Evolutionary conservation across 30 jellyfish, hydroid and myxozoan species (phyloP).

Genomic region (Pelagia noctiluca): DNA sequence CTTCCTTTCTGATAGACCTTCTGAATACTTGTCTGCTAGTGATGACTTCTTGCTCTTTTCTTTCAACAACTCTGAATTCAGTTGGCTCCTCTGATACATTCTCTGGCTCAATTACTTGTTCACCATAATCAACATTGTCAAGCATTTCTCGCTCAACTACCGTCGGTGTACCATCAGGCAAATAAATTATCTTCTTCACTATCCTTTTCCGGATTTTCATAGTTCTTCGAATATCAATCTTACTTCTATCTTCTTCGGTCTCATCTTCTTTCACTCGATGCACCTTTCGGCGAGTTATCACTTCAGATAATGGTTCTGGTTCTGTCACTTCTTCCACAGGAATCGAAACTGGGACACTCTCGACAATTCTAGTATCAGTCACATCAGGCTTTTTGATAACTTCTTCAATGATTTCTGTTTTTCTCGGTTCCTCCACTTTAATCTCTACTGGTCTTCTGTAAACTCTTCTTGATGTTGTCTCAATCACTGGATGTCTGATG

Average conservation of each 20-base stretch:
- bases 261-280: slow-evolving; percentile 40
- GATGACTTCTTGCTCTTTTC: slow-evolving; percentile 28
- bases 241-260: not conserved
- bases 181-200: slow-evolving; percentile 38
- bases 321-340: not conserved
- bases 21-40: slow-evolving; percentile 26
- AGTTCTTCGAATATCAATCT: slow-evolving; percentile 15
- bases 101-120: too few species aligned
- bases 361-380: slow-evolving; percentile 2
- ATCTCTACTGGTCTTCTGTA: not conserved
- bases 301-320: slow-evolving; percentile 1
- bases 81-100: not conserved
- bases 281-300: slow-evolving; percentile 49
- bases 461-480: slow-evolving; percentile 31
- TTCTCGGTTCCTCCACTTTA: slow-evolving; percentile 20
- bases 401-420: slow-evolving; percentile 1
- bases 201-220: slow-evolving; percentile 3
- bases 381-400: slow-evolving; percentile 28
- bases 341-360: not conserved
- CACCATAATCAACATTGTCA: not conserved
- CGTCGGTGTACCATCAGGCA: slow-evolving; percentile 38
- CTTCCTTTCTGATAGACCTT: not conserved
- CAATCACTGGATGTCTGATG: slow-evolving; percentile 45
- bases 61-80: too few species aligned
- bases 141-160: slow-evolving; percentile 8